These are phyloP conservation scores for Propithecus coquereli DNA, from an alignment of 2,113 vertebrate genomes.

Conservation along the genomic window DNA sequence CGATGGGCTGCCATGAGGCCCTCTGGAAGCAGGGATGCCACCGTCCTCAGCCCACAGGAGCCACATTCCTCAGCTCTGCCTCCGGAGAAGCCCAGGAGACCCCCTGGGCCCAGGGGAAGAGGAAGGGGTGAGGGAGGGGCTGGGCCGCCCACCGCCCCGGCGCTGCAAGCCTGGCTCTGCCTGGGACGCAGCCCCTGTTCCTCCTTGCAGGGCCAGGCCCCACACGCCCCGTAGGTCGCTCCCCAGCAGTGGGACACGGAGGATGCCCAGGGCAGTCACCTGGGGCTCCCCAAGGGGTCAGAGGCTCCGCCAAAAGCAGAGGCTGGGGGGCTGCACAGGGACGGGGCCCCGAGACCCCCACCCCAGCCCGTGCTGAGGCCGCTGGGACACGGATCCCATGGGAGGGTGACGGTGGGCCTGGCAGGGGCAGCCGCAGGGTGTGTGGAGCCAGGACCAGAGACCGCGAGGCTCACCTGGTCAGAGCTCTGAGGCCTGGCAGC, in stretches of 20 bases:
- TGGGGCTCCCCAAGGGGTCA: accelerated
- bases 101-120: not conserved
- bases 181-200: not conserved
- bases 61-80: slow-evolving; percentile 44
- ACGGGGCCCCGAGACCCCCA: accelerated
- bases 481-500: not conserved
- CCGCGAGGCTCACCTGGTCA: not conserved
- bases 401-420: not conserved
- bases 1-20: not conserved
- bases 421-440: too few species aligned
- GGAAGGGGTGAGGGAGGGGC: not conserved
- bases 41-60: not conserved
- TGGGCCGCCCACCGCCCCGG: not conserved
- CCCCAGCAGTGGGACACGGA: not conserved
- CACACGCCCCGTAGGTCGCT: not conserved
- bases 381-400: accelerated
- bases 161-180: not conserved
- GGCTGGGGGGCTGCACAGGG: not conserved
- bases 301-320: not conserved
- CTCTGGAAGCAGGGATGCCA: not conserved
- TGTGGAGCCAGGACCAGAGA: not conserved
- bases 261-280: accelerated
- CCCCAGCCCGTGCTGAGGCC: not conserved
- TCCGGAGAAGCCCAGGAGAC: not conserved
- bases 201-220: too few species aligned